Evolutionary conservation across 2,888 invertebrate genomes (phyloP).

Genomic region (Drosophila falleni): DNA sequence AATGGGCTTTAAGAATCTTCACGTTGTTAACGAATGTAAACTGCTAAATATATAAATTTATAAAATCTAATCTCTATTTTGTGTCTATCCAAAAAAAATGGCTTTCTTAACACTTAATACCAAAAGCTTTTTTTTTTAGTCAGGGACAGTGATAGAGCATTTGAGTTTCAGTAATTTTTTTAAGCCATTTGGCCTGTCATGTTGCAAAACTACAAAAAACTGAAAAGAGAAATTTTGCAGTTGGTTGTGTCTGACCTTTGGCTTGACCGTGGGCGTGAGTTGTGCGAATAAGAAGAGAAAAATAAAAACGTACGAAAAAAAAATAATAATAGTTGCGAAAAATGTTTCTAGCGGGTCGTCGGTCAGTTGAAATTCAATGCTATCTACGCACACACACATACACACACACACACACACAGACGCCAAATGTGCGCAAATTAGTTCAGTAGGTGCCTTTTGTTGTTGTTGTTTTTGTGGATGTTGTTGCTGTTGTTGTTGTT

Average conservation of each 20-base stretch:
- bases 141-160: slow-evolving; percentile 19
- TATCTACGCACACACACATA: slow-evolving; percentile 62
- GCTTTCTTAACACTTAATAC: background rate
- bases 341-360: slow-evolving; percentile 70
- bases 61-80: too few relatives aligned
- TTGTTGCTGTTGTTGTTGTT: slow-evolving; percentile 45
- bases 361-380: slow-evolving; percentile 69
- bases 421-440: slow-evolving; percentile 65
- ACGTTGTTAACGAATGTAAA: too few relatives aligned
- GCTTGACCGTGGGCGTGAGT: slow-evolving; percentile 74
- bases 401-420: slow-evolving; percentile 18
- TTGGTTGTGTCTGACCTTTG: slow-evolving; percentile 64
- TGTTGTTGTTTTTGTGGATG: slow-evolving; percentile 23
- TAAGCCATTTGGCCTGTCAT: slow-evolving; percentile 41
- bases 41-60: too few relatives aligned
- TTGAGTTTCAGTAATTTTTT: slow-evolving; percentile 15
- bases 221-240: slow-evolving; percentile 54
- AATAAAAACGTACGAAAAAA: slow-evolving; percentile 28
- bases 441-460: slow-evolving; percentile 77
- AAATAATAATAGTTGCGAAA: slow-evolving; percentile 43
- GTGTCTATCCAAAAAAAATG: too few relatives aligned
- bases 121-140: background rate
- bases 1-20: too few relatives aligned
- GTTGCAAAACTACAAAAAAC: slow-evolving; percentile 45
- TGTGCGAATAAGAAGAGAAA: slow-evolving; percentile 54